Evolutionary conservation across 2,888 invertebrate genomes (phyloP), one percentile per base, ranked within the genome.

Genomic region (Limnephilus marmoratus): DNA sequence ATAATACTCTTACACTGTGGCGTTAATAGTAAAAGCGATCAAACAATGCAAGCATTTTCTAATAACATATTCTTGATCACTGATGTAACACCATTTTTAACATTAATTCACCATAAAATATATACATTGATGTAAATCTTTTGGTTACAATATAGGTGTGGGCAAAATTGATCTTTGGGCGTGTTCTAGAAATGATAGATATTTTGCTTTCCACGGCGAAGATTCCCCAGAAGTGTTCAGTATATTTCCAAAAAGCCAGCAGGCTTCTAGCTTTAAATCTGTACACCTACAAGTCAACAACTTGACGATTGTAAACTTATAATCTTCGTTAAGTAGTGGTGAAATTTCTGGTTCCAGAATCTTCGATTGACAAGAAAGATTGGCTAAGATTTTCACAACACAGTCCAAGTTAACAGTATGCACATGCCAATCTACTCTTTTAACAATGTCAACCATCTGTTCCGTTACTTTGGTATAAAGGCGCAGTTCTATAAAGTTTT

Each of bases 241-340:
- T 91, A 95, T 94, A 92, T 96, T 96, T 5, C 96, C 96, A 82
- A 96, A 93, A 29, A 96, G 94, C 96, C 96, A 96, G 24, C 95
- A 92, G 31, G 95, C 91, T 5, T 95, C 94, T 4, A 94, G 94
- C 18, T 93, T 94, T 0, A 91, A 90, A 37, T 94, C 86, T 68
- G 92, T 90, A 29, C 94, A 94, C 93, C 94, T 94, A 81, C 93
- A 93, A 37, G 11, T 90, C 9, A 95, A 90, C 45, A 95, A 93
- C 13, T 37, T 81, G 0, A 94, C 18, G 85, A 95, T 93, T 94
- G 83, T 94, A 93, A 88, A 95, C 92, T 86, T 95, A 93, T n/a
- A 94, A n/a, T 90, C 91, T 93, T 93, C 94, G 94, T 1, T 94
- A 89, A 90, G 37, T n/a, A 89, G 24, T 2, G 82, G 45, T n/a